Conservation (phyloP, 2,888 invertebrate species). For the Pomacea canaliculata region DNA sequence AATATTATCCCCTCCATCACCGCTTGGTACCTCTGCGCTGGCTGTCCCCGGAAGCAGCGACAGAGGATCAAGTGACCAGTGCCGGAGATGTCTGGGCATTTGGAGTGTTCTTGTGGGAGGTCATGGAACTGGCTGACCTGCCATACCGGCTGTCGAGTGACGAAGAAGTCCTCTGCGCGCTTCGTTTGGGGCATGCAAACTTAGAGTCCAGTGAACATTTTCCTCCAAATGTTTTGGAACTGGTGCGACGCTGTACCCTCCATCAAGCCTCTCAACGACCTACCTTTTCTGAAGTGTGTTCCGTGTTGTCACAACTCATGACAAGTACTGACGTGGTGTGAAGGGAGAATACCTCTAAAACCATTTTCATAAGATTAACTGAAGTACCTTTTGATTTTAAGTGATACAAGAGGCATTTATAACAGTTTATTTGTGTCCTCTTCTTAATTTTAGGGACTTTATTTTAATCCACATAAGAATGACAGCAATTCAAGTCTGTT, state of each 20-base stretch:
- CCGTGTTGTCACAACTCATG: constrained; percentile 61
- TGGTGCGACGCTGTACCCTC: constrained; percentile 65
- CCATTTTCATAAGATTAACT: background rate
- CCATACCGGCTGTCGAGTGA: constrained; percentile 84
- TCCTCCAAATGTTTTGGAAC: constrained; percentile 59
- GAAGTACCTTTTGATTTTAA: too few relatives aligned
- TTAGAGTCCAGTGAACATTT: constrained; percentile 58
- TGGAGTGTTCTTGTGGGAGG: constrained; percentile 90
- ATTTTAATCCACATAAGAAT: too few relatives aligned
- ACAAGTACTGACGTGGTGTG: constrained; percentile 31
- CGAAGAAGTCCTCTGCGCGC: constrained; percentile 75
- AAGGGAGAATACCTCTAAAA: background rate
- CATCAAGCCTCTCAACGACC: constrained; percentile 69
- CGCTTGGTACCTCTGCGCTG: constrained; percentile 86
- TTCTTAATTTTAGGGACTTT: too few relatives aligned
- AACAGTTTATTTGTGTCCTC: too few relatives aligned
- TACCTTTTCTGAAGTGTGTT: constrained; percentile 67
- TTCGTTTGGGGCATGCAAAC: constrained; percentile 49
- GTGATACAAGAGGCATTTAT: too few relatives aligned
- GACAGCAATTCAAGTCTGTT: too few relatives aligned
- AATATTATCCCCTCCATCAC: constrained; percentile 80
- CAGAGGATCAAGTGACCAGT: constrained; percentile 90
- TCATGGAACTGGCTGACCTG: constrained; percentile 83
- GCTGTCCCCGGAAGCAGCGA: constrained; percentile 88
- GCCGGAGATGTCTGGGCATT: constrained; percentile 90